Percentiles rank a stretch among this genome's conserved stretches.
Evolutionary conservation across 2,113 vertebrate genomes (phyloP).

Genomic region (Mellivora capensis): DNA sequence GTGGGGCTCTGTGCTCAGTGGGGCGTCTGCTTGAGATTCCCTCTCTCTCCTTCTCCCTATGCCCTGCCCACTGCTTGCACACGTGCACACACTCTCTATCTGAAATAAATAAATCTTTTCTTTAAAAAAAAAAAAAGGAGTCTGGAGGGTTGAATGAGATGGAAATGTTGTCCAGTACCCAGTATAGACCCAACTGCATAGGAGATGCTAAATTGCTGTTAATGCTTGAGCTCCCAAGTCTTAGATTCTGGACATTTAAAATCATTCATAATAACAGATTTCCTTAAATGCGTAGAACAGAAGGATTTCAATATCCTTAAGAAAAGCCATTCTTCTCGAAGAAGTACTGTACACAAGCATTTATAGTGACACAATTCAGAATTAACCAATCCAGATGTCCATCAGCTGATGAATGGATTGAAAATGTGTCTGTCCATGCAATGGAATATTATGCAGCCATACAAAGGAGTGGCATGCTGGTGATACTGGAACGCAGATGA

Average conservation of each 20-base stretch:
- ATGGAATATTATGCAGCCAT: too few species aligned
- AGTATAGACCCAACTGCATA: background rate
- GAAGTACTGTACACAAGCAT: background rate
- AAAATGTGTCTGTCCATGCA: accelerated
- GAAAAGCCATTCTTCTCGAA: background rate
- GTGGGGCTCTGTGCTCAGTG: background rate
- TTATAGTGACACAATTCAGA: background rate
- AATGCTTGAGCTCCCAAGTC: background rate
- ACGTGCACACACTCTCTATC: background rate
- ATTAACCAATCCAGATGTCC: accelerated
- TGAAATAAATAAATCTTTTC: background rate
- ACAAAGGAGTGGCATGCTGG: accelerated
- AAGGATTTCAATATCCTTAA: background rate
- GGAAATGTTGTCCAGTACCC: too few species aligned
- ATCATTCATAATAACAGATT: background rate
- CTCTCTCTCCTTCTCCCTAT: background rate
- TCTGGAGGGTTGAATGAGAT: background rate
- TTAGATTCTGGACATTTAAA: background rate
- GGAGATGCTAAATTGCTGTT: background rate
- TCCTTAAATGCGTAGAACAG: background rate
- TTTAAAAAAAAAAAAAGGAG: background rate
- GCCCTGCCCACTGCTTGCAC: background rate
- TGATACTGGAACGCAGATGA: accelerated
- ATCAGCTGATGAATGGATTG: accelerated
- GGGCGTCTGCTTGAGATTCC: background rate